Evolutionary conservation across 2,797 vertebrate species (phyloP), one percentile per base, ranked within the genome.

Genomic region (Rhinella marina): DNA sequence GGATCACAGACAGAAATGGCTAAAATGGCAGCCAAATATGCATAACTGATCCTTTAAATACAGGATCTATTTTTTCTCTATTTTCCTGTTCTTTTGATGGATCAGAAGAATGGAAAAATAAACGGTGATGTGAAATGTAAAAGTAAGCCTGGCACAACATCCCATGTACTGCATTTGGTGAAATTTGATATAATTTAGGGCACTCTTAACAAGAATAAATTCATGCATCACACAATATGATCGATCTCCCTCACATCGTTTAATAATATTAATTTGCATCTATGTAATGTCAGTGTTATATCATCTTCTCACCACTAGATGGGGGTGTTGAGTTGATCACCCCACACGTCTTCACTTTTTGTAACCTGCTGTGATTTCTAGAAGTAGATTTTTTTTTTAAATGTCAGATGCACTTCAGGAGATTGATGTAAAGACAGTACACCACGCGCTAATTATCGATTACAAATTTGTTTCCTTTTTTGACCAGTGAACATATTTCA

Each of bases 281-380:
- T 56, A 12, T 52, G 50, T 27, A 52, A 82, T 27, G 23, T 50
- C 14, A 0, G 16, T 61, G 62, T 32, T 48, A 48, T 70, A 62
- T 62, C 41, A 29, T 9, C 5, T 19, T 57, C 12, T 62, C 27
- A 14, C 54, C 87, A 88, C 87, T 88, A 88, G 87, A 80, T 88
- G 82, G 87, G 27, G 82, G 57, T 70, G 16, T 88, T 88, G 73
- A 84, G 87, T 84, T 72, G 87, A 9, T 27, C 3, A 68, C 25
- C 12, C 4, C 17, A 0, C 52, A 17, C 8, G 3, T 82, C 1
- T 12, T 48, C 21, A 66, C 48, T 62, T 62, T 87, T 13, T 82
- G 27, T 56, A 57, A 82, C 29, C 17, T 66, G 78, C 82, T 75
- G 50, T 23, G n/a, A 29, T 77, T 66, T 68, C 25, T 87, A 56